Conservation (phyloP, 1,140 invertebrate genomes). For the Medauroidea extradentata region DNA sequence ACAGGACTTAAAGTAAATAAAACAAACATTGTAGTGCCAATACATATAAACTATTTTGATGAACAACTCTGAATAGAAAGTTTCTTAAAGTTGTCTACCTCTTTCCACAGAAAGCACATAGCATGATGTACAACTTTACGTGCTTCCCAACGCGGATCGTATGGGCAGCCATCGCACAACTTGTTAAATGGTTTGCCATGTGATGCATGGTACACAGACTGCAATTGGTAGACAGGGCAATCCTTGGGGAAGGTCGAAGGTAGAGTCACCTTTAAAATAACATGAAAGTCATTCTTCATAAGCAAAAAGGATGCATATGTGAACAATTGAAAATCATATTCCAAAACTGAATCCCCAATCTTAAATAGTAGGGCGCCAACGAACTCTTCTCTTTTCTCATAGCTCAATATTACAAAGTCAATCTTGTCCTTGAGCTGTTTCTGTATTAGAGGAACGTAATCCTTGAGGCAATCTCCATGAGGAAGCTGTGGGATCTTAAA, state of each 20-base stretch:
- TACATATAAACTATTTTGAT: too few species aligned
- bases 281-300: slow-evolving; percentile 29
- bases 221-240: slow-evolving; percentile 29
- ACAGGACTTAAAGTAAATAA: too few species aligned
- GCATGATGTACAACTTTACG: slow-evolving; percentile 8
- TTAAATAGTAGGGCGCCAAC: slow-evolving; percentile 27
- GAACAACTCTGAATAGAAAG: slow-evolving; percentile 5
- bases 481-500: slow-evolving; percentile 33
- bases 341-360: slow-evolving; percentile 29
- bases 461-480: slow-evolving; percentile 43
- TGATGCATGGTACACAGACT: slow-evolving; percentile 29
- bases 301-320: slow-evolving; percentile 30
- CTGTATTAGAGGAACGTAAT: slow-evolving; percentile 52
- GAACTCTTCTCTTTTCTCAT: slow-evolving; percentile 33
- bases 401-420: slow-evolving; percentile 23
- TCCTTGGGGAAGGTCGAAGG: slow-evolving; percentile 31
- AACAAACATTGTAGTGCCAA: too few species aligned
- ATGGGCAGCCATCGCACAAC: slow-evolving; percentile 25
- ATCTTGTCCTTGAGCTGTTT: slow-evolving; percentile 46
- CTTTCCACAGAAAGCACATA: neutral
- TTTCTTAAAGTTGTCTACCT: slow-evolving; percentile 9
- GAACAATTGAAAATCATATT: slow-evolving; percentile 36
- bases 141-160: slow-evolving; percentile 6
- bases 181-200: slow-evolving; percentile 25
- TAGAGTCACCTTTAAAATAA: slow-evolving; percentile 32